phyloP scores from a whole-genome alignment of 2,797 vertebrate species.

The Bradypodion ventrale region DNA sequence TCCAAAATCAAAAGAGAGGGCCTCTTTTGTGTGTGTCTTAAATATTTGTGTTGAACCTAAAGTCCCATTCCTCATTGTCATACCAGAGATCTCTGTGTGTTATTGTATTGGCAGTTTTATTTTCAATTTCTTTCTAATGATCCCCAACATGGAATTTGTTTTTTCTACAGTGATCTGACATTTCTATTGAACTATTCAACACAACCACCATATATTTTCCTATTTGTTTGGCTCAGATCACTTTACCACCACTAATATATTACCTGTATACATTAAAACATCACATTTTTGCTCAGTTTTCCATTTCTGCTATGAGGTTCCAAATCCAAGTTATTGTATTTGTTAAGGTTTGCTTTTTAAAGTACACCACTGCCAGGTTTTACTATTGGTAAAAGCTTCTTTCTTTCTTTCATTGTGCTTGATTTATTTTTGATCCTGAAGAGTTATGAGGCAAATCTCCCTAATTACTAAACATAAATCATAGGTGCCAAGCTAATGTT shows the following conservation, averaged over 20 bases:
- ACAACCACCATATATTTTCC: not conserved
- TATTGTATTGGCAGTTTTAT: not conserved
- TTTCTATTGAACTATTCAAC: not conserved
- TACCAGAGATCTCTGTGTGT: no score
- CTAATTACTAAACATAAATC: constrained; percentile 44
- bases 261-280: constrained; percentile 14
- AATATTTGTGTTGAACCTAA: no score
- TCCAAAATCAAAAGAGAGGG: no score
- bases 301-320: constrained; percentile 1
- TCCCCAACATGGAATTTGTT: not conserved
- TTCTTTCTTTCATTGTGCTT: constrained; percentile 35
- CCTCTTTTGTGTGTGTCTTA: no score
- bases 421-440: constrained; percentile 41
- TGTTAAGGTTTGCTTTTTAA: constrained; percentile 18
- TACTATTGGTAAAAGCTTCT: constrained; percentile 17
- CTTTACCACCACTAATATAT: constrained; percentile 9
- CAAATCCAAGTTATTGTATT: not conserved
- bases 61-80: no score
- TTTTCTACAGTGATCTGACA: not conserved
- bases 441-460: constrained; percentile 45
- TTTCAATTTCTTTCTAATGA: not conserved
- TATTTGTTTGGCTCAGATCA: not conserved
- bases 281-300: not conserved
- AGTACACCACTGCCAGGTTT: constrained; percentile 22
- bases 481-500: constrained; percentile 26